These are phyloP conservation scores for Agapornis roseicollis DNA, from an alignment of 2,113 vertebrate genomes.

Conservation along the genomic window DNA sequence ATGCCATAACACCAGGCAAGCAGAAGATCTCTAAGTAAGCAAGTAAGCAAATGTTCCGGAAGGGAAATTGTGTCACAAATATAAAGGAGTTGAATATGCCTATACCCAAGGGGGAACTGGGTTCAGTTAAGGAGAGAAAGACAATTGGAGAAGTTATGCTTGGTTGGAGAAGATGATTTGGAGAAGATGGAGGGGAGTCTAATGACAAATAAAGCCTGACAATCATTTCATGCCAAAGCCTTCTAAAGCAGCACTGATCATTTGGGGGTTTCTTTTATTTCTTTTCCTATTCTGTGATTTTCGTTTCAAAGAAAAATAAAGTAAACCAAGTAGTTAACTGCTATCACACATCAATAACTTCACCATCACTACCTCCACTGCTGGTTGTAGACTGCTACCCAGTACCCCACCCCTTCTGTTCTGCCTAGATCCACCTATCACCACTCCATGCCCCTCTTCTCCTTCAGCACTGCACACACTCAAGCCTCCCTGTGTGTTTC, in stretches of 20 bases:
- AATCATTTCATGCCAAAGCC: not conserved
- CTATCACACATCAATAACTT: not conserved
- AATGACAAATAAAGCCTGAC: not conserved
- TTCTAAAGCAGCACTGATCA: not conserved
- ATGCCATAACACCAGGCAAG: slow-evolving; percentile 35
- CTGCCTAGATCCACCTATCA: not conserved
- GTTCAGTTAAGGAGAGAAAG: slow-evolving; percentile 40
- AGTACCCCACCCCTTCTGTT: not conserved
- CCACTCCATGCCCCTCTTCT: not conserved
- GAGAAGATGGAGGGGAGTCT: not conserved
- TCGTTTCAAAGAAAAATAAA: not conserved
- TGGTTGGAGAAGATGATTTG: not conserved
- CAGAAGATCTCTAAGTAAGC: slow-evolving; percentile 18
- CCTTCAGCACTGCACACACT: not conserved
- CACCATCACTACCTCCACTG: not conserved
- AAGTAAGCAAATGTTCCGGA: slow-evolving; percentile 13
- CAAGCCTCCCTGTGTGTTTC: accelerated
- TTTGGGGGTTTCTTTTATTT: not conserved
- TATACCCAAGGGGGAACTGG: slow-evolving; percentile 8
- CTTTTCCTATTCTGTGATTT: not conserved
- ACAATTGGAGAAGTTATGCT: not conserved
- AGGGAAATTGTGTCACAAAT: slow-evolving; percentile 28
- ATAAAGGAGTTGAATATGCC: not conserved
- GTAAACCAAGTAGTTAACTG: not conserved
- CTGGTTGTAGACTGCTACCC: not conserved